Evolutionary conservation across 2,797 vertebrate species (phyloP), one percentile per base, ranked within the genome.

Genomic region (Tenualosa thibaudeaui): DNA sequence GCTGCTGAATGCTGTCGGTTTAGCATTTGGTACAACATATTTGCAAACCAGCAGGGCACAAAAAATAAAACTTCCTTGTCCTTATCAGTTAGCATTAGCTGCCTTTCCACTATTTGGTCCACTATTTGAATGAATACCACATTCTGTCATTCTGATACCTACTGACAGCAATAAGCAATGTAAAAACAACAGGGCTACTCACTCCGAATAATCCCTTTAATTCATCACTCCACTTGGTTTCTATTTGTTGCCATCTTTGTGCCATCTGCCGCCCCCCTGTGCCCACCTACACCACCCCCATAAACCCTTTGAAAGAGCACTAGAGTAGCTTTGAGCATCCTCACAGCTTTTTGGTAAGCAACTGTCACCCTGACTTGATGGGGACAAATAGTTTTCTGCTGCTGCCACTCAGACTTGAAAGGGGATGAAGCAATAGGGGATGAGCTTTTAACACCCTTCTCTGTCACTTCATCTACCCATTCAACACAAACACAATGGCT

Each of bases 331-430:
- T 51, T 51, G 50, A 9, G 9, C 50, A 46, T 46, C 58, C 24
- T 65, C 24, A 31, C 12, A 71, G 65, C 65, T 71, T 6, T 15
- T 31, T 71, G 65, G 26, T 37, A 15, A 31, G 62, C 62, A 71
- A 71, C 31, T 71, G 65, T 71, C 65, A 71, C 26, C 65, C 13
- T 15, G 12, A 37, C 65, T 71, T 37, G 65, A 71, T 37, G 65
- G 13, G 31, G 31, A 71, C 26, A 71, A 71, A 71, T 71, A 71
- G 65, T 40, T 71, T 71, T 71, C 65, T 71, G 65, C 13, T 40
- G 10, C 65, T 40, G 65, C 65, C 65, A 71, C 26, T 71, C 65
- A 71, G 65, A 71, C 65, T 40, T 40, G 26, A 37, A 17, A 71
- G 26, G 13, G 26, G 65, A 71, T 71, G 65, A 71, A 5, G 65